These are phyloP conservation scores for Cairina moschata DNA, from an alignment of 2,113 vertebrate genomes.

Conservation along the genomic window DNA sequence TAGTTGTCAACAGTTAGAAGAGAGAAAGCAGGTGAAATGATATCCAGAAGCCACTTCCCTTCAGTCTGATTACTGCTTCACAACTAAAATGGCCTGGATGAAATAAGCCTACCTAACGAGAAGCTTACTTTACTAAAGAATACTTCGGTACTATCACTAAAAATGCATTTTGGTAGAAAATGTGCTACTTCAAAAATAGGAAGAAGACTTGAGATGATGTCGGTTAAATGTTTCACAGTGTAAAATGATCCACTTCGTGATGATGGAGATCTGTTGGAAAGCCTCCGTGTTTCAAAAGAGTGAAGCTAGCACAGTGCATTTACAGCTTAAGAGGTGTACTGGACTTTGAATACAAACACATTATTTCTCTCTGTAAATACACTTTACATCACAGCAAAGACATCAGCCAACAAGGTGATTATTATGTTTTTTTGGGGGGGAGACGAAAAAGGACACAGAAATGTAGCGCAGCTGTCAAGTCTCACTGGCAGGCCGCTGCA, in stretches of 20 bases:
- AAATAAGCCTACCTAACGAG: neutral
- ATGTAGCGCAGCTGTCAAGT: neutral
- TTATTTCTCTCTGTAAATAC: neutral
- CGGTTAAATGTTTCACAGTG: neutral
- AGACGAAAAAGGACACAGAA: neutral
- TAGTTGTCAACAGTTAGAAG: neutral
- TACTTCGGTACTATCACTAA: neutral
- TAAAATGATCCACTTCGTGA: neutral
- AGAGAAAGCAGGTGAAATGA: neutral
- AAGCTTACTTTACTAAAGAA: neutral
- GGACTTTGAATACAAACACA: neutral
- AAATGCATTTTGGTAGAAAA: neutral
- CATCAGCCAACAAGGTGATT: neutral
- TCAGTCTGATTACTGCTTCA: neutral
- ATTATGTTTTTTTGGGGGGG: neutral
- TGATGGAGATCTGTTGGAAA: neutral
- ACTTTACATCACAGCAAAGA: neutral
- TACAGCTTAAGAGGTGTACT: neutral
- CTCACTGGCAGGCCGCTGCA: neutral
- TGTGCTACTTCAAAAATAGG: neutral
- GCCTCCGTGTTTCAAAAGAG: neutral
- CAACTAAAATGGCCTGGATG: neutral
- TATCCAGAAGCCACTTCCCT: neutral
- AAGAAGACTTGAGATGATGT: neutral
- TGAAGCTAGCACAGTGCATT: neutral